These are phyloP conservation scores for Rhombomys opimus DNA, from an alignment of 2,113 vertebrate genomes.

Conservation along the genomic window DNA sequence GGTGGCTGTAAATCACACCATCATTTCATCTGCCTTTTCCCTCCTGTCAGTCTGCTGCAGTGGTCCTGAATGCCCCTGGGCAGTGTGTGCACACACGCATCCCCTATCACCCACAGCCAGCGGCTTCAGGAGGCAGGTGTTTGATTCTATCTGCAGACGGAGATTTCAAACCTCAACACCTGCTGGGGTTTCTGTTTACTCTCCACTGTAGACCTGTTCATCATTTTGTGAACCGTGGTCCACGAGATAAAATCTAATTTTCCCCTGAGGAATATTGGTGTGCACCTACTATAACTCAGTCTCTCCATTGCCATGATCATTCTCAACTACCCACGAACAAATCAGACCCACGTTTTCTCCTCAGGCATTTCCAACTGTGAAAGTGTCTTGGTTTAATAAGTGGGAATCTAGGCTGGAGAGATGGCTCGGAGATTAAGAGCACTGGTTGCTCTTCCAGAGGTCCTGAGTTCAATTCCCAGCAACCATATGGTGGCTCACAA, in stretches of 20 bases:
- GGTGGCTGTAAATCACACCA: background rate
- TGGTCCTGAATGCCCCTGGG: background rate
- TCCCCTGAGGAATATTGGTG: background rate
- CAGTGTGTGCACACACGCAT: accelerated
- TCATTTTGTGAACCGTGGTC: background rate
- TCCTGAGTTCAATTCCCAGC: no score
- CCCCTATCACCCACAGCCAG: background rate
- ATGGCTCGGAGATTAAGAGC: no score
- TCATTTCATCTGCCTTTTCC: background rate
- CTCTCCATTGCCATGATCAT: background rate
- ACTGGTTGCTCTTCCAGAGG: no score
- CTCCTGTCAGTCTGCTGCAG: background rate
- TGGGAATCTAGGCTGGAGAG: background rate
- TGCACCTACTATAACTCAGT: background rate
- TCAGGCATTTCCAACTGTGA: background rate
- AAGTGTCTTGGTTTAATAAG: conserved; percentile 22
- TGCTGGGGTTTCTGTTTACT: background rate
- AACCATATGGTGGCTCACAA: no score
- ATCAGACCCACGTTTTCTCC: background rate
- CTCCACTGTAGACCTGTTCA: background rate
- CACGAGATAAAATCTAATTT: background rate
- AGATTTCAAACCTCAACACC: background rate
- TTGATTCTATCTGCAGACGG: background rate
- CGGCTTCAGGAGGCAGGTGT: background rate
- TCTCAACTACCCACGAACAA: background rate